Percentiles rank a stretch among this genome's conserved stretches.
Evolutionary conservation across 2,888 invertebrate genomes (phyloP).

Genomic region (Mythimna albipuncta): DNA sequence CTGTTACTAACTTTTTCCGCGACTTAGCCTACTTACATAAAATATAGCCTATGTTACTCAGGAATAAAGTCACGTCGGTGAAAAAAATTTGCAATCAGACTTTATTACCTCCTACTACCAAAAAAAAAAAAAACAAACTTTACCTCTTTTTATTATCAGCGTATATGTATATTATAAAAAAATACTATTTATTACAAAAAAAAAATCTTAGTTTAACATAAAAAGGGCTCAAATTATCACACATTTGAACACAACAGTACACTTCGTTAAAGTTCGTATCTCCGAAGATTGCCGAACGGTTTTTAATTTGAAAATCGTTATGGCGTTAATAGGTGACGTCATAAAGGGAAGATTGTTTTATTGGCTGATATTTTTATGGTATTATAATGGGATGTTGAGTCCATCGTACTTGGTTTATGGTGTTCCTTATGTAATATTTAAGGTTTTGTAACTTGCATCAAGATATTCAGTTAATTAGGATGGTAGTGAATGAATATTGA

Average conservation of each 20-base stretch:
- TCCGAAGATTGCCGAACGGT: constrained; percentile 40
- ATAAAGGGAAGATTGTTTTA: constrained; percentile 59
- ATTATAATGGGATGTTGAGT: constrained; percentile 43
- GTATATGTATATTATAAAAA: too few relatives aligned
- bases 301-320: constrained; percentile 59
- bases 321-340: constrained; percentile 55
- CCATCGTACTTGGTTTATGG: constrained; percentile 23
- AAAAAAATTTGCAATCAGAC: too few relatives aligned
- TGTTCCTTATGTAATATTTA: constrained; percentile 27
- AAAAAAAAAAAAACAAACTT: too few relatives aligned
- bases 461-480: constrained; percentile 3
- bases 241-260: constrained; percentile 21
- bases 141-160: too few relatives aligned
- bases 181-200: too few relatives aligned
- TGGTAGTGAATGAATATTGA: not conserved
- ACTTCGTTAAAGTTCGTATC: constrained; percentile 45
- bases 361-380: constrained; percentile 58
- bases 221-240: not conserved
- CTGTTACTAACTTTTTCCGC: too few relatives aligned
- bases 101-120: too few relatives aligned
- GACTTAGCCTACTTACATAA: too few relatives aligned
- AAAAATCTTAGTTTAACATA: not conserved
- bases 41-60: too few relatives aligned
- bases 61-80: too few relatives aligned
- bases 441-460: not conserved